Percentiles rank a stretch among this genome's conserved stretches.
Evolutionary conservation across 2,797 vertebrate species (phyloP).

Genomic region (Acanthurus leucopareius): DNA sequence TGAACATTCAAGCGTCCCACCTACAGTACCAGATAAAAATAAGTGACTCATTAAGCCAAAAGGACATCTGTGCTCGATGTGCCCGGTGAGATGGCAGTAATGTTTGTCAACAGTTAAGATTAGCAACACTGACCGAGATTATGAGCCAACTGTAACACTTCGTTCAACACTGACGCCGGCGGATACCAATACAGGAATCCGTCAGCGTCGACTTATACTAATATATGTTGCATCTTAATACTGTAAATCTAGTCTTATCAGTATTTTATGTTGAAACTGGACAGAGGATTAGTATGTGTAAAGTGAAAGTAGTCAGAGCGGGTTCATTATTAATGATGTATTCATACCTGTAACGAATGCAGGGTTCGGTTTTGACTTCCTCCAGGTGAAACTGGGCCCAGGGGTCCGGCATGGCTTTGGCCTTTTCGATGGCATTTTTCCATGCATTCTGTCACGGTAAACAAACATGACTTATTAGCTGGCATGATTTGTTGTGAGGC

Average conservation of each 20-base stretch:
- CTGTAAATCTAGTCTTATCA: not conserved
- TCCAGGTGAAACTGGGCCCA: slow-evolving; percentile 99
- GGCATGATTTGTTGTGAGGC: not conserved
- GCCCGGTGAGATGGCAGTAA: not conserved
- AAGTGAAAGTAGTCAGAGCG: not conserved
- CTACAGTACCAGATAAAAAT: slow-evolving; percentile 8
- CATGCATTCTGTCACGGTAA: slow-evolving; percentile 88
- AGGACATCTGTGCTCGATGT: not conserved
- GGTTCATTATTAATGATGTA: no score
- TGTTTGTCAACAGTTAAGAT: slow-evolving; percentile 54
- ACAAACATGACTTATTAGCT: slow-evolving; percentile 11
- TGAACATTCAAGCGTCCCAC: not conserved
- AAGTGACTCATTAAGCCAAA: not conserved
- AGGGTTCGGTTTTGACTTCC: slow-evolving; percentile 90
- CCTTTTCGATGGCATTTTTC: slow-evolving; percentile 95
- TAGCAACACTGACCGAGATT: slow-evolving; percentile 25
- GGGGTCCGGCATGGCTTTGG: slow-evolving; percentile 96
- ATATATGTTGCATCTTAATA: not conserved
- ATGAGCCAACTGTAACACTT: not conserved
- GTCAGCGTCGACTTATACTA: no score
- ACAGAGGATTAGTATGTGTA: not conserved
- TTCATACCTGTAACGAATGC: slow-evolving; percentile 92
- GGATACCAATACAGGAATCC: not conserved
- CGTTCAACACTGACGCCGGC: not conserved
- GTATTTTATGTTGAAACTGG: not conserved